Evolutionary conservation across 2,888 invertebrate genomes (phyloP), one percentile per base, ranked within the genome.

Genomic region (Melipona bicolor): DNA sequence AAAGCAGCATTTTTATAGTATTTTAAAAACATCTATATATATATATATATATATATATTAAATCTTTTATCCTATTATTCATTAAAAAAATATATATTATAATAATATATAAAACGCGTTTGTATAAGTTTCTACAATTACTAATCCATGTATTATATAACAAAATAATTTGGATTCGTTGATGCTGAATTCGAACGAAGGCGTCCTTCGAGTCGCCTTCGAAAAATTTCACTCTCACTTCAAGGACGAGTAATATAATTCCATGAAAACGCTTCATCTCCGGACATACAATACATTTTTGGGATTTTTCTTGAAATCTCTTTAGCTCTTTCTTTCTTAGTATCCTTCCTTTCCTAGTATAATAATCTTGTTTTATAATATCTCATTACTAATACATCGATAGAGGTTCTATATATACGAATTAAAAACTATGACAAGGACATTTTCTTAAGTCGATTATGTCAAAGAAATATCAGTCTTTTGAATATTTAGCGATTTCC

Each of bases 171-270:
- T 49, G 27, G 19, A 19, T 19, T 1, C 17, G 32, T 43, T 11
- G 36, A 27, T 24, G 43, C 4, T 13, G 59, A 50, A 1, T 3
- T 27, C 27, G 27, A 27, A 27, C 27, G 27, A 27, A 27, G 1
- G 6, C 50, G 50, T 6, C 17, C 36, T 68, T 81, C 50, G 27
- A 81, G 70, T 43, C 21, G 27, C 15, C 27, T 67, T n/a, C 50
- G n/a, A 52, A 69, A 52, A 79, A 61, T 84, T 76, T 76, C 64
- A 79, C 79, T 83, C 17, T 79, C 67, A 54, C 54, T 79, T 79
- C 72, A 84, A 77, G 79, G 79, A 65, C 54, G 36, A 2, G 1
- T 32, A 13, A 43, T 59, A 62, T 36, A 56, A 65, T 79, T 64
- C 59, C 17, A 24, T 2, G 1, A 61, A 59, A 64, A 54, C 19